Evolutionary conservation across 1,140 invertebrate genomes (phyloP), one percentile per base, ranked within the genome.

Genomic region (Zaprionus gabonicus): DNA sequence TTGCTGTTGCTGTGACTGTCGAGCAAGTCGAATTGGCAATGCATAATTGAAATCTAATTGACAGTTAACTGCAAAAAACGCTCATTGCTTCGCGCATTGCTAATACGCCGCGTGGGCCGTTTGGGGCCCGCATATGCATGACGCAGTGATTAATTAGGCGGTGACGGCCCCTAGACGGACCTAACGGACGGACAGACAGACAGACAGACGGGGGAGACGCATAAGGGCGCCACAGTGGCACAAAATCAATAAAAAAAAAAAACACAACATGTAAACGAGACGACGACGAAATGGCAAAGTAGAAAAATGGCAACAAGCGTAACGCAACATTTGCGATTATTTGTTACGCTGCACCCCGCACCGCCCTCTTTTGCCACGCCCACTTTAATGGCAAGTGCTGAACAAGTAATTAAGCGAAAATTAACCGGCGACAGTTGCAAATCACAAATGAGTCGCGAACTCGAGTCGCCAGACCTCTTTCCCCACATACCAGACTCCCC

Each of bases 21-120:
- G 77, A 73, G 71, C 81, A 80, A 78, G 63, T 77, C 74, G 69
- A 75, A 81, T 88, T 85, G 77, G 64, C 81, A 84, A 90, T 88
- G 85, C 81, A 88, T 90, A 88, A 88, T 88, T 88, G 85, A 90
- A 85, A 90, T 91, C 81, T 90, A 88, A 88, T 87, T 90, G 85
- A 88, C 84, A 88, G 85, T 90, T 88, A 81, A 90, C 84, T 81
- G 78, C 67, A 76, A 81, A 84, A 46, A 46, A 67, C 64, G 55
- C 10, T 57, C 64, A 9, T 49, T 7, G 51, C 31, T 51, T 27
- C 23, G 17, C 13, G 10, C 66, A 79, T 84, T 88, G 75, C 85
- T 84, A 79, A 90, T 87, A 88, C 85, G 85, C 75, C 78, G 78
- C 71, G 84, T 88, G 84, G 84, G 76, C 76, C 71, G 64, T 49